Evolutionary conservation across 2,113 vertebrate species (phyloP).

Genomic region (Rhinoptilus africanus): DNA sequence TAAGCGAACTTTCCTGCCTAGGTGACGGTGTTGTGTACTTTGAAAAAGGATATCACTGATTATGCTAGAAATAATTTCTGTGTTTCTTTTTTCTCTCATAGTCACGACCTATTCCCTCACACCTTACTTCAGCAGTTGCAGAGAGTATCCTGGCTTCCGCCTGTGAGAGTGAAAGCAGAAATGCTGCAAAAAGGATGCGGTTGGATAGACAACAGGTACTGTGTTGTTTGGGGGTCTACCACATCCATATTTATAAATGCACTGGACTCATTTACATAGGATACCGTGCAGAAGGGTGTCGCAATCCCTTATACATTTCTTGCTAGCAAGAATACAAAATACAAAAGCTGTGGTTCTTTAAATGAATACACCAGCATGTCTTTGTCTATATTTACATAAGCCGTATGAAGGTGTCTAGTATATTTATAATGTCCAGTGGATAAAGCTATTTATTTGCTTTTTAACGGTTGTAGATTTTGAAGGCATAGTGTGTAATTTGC

Average conservation of each 20-base stretch:
- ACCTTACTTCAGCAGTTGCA: slow-evolving; percentile 87
- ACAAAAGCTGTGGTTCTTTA: neutral
- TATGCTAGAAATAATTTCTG: slow-evolving; percentile 68
- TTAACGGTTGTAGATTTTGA: neutral
- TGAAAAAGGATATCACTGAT: neutral
- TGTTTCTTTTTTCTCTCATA: slow-evolving; percentile 71
- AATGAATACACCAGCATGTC: neutral
- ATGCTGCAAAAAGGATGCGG: slow-evolving; percentile 86
- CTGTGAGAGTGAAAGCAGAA: slow-evolving; percentile 86
- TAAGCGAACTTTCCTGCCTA: slow-evolving; percentile 44
- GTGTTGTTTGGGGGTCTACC: neutral
- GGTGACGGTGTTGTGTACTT: slow-evolving; percentile 24
- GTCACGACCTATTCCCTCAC: slow-evolving; percentile 86
- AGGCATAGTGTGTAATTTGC: neutral
- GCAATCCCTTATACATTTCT: neutral
- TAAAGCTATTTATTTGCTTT: neutral
- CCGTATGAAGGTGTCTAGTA: neutral
- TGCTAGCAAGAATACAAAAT: neutral
- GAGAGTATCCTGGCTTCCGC: slow-evolving; percentile 87
- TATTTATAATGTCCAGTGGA: neutral
- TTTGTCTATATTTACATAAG: slow-evolving; percentile 22
- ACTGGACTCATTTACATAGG: neutral
- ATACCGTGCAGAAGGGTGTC: neutral
- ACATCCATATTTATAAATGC: neutral
- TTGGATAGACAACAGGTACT: slow-evolving; percentile 84